These are phyloP conservation scores for Hassar affinis DNA, from an alignment of 2,113 vertebrate species.

Conservation along the genomic window DNA sequence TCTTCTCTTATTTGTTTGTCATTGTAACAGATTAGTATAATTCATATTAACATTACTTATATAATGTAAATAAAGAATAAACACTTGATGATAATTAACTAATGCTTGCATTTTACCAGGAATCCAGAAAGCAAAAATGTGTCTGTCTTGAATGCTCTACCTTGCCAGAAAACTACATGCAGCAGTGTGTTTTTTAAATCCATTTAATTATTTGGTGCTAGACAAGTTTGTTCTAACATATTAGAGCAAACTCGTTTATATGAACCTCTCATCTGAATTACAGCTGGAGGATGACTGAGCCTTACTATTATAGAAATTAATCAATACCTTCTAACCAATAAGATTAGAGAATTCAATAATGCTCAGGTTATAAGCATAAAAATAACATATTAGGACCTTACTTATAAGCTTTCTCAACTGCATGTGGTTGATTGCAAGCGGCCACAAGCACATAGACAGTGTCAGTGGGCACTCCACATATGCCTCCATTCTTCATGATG, in stretches of 20 bases:
- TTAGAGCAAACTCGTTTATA: neutral
- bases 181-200: too few relatives aligned
- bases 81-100: too few relatives aligned
- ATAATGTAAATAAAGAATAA: neutral
- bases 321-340: too few relatives aligned
- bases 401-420: conserved; percentile 84
- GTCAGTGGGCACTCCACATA: conserved; percentile 86
- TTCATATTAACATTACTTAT: neutral
- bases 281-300: neutral
- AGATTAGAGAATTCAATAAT: neutral
- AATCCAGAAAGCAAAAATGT: too few relatives aligned
- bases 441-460: conserved; percentile 89
- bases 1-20: neutral
- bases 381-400: conserved; percentile 59
- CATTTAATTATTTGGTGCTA: too few relatives aligned
- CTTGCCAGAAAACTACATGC: too few relatives aligned
- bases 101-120: too few relatives aligned
- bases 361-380: neutral
- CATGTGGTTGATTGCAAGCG: conserved; percentile 82
- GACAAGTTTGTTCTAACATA: too few relatives aligned
- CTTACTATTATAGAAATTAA: neutral
- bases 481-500: conserved; percentile 84
- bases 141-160: too few relatives aligned
- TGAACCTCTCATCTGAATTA: neutral
- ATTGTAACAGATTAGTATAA: neutral